A percentile compares a stretch with the other conserved stretches of the same genome.
Conservation (phyloP, 2,888 invertebrate genomes). For the Poecilobothrus nobilitatus region DNA sequence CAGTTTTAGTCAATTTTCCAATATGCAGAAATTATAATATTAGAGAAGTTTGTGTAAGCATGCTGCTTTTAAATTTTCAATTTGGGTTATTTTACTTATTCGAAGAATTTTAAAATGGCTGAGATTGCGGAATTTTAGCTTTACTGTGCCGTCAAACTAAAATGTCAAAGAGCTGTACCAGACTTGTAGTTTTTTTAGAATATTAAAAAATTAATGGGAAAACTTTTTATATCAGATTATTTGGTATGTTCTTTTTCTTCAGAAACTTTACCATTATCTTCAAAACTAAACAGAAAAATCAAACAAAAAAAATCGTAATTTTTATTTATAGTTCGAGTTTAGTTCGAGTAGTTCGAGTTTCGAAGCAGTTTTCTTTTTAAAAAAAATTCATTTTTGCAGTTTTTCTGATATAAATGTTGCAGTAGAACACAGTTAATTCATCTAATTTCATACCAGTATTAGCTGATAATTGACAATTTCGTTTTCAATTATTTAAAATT, state of each 20-base stretch:
- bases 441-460: neutral
- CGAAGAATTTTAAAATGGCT: neutral
- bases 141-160: neutral
- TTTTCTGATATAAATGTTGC: neutral
- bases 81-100: neutral
- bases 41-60: neutral
- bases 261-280: neutral
- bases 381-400: conserved; percentile 1
- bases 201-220: neutral
- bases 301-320: neutral
- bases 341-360: neutral
- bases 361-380: neutral
- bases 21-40: neutral
- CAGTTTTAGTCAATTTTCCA: neutral
- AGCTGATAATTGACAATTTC: neutral
- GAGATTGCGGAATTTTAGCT: neutral
- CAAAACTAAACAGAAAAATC: neutral
- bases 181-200: neutral
- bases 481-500: neutral
- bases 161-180: neutral
- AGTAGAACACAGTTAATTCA: neutral
- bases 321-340: conserved; percentile 4
- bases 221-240: neutral
- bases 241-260: conserved; percentile 3
- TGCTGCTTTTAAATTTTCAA: neutral